Conservation (phyloP, 2,888 invertebrate species). For the Perizoma affinitatum region DNA sequence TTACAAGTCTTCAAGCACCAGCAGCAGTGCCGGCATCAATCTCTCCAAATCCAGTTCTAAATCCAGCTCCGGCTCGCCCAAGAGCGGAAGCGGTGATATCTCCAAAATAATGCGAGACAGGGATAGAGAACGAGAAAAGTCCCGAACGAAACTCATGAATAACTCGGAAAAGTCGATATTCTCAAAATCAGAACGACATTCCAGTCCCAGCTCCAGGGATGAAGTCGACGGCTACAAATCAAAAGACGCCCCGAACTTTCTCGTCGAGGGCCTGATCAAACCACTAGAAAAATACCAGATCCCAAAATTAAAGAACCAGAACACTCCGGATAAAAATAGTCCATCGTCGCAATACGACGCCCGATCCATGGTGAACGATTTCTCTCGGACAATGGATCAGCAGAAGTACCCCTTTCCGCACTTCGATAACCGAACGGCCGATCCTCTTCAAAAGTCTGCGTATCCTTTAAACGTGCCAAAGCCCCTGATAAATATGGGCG, state of each 20-base stretch:
- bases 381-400: conserved; percentile 70
- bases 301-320: conserved; percentile 87
- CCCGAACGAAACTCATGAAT: conserved; percentile 84
- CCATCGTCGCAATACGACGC: conserved; percentile 71
- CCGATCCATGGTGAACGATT: conserved; percentile 76
- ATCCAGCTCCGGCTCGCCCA: conserved; percentile 85
- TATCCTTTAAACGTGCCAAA: conserved; percentile 78
- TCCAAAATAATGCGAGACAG: conserved; percentile 83
- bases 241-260: conserved; percentile 85
- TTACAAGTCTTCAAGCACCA: conserved; percentile 75
- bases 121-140: conserved; percentile 85
- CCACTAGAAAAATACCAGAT: conserved; percentile 94
- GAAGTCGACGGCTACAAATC: conserved; percentile 87
- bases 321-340: conserved; percentile 75
- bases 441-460: conserved; percentile 70
- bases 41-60: conserved; percentile 77
- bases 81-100: conserved; percentile 84
- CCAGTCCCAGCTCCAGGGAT: conserved; percentile 87
- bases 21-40: conserved; percentile 72
- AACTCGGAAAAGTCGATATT: conserved; percentile 87
- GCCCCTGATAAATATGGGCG: conserved; percentile 73
- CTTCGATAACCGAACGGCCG: conserved; percentile 69
- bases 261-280: conserved; percentile 90
- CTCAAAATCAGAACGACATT: conserved; percentile 85
- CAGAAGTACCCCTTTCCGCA: conserved; percentile 76